These are phyloP conservation scores for Calyptomena viridis DNA, from an alignment of 2,113 vertebrate genomes.

Conservation along the genomic window DNA sequence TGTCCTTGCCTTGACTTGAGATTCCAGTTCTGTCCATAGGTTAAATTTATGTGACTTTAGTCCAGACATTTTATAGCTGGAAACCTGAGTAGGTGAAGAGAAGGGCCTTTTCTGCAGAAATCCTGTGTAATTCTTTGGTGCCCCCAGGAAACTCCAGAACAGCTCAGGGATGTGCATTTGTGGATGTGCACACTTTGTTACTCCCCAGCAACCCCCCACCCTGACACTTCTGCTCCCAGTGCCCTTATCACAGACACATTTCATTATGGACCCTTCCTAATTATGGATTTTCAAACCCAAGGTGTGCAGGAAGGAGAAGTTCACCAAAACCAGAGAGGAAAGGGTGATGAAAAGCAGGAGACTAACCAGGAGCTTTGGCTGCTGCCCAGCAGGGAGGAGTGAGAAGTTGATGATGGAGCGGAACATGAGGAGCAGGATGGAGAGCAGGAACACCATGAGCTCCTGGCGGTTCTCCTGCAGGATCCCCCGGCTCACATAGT, in stretches of 20 bases:
- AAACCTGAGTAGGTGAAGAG: neutral
- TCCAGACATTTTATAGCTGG: neutral
- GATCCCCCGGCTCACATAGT: conserved; percentile 81
- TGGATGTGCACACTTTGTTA: neutral
- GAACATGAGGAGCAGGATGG: conserved; percentile 76
- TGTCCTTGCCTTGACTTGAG: neutral
- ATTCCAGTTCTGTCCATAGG: neutral
- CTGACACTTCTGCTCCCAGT: neutral
- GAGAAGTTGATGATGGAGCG: conserved; percentile 82
- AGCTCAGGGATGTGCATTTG: neutral
- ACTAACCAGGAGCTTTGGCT: conserved; percentile 72
- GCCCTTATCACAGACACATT: neutral
- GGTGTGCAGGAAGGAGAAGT: neutral
- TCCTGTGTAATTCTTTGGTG: too few species aligned
- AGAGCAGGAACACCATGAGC: conserved; percentile 78
- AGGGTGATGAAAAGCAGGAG: neutral
- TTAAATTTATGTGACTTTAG: neutral
- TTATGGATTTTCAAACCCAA: neutral
- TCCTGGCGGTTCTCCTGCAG: conserved; percentile 88
- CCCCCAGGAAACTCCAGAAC: neutral
- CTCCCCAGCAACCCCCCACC: too few species aligned
- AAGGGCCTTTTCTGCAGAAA: neutral
- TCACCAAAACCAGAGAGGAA: neutral
- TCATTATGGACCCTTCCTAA: too few species aligned
- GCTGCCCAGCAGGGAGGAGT: conserved; percentile 54